Evolutionary conservation across 2,888 invertebrate species (phyloP), one percentile per base, ranked within the genome.

Genomic region (Chironomus tentans): DNA sequence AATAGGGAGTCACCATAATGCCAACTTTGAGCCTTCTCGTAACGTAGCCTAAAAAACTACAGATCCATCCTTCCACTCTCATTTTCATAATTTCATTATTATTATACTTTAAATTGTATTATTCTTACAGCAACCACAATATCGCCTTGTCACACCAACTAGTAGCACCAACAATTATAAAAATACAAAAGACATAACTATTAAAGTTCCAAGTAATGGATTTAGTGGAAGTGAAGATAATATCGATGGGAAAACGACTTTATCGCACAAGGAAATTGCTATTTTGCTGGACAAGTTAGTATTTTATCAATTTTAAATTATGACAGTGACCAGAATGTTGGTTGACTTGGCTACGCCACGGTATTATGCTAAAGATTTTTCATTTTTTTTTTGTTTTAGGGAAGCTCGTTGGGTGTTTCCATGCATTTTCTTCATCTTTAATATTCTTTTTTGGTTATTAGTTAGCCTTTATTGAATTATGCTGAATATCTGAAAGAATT

Each of bases 251-350:
- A 83, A 76, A 84, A 92, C 93, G 70, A 92, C 92, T 12, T 91
- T 94, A 90, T 93, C 94, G 1, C 93, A 94, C 0, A 94, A 94
- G 80, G 92, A 94, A 83, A 93, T 94, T 76, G 91, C 94, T 78
- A 91, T 90, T 73, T 94, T 93, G 93, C 93, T 94, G 78, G 94
- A 94, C 46, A 73, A 73, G 72, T 73, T 21, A 38, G 38, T 61
- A 5, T 13, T 46, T 18, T 2, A 4, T 6, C 3, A 4, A 22
- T 5, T n/a, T 21, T 65, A 21, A 65, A 68, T 4, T 28, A n/a
- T n/a, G n/a, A n/a, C n/a, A n/a, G n/a, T n/a, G n/a, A n/a, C n/a
- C n/a, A n/a, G n/a, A n/a, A n/a, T n/a, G n/a, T n/a, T n/a, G n/a
- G n/a, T n/a, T n/a, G n/a, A n/a, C n/a, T n/a, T n/a, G n/a, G n/a